Base-by-base conservation (phyloP, 2,888 invertebrate species). In the Archips xylosteana region DNA sequence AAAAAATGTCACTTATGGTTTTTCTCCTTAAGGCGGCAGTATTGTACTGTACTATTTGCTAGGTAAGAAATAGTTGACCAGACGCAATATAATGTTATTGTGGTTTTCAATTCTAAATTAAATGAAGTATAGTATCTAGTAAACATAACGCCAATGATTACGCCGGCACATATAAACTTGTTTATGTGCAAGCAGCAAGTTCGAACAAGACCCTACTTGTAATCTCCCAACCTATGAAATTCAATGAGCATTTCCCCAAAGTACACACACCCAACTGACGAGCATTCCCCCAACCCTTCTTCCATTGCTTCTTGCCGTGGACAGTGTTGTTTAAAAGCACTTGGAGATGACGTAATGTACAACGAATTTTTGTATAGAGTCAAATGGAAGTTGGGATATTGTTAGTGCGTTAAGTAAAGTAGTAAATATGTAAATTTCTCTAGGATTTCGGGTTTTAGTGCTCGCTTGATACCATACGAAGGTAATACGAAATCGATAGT, bases 401-500 rank as follows among this genome's bases (percentile, higher is more conserved):
- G 60, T 71, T 51, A 66, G 71, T 71, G 42, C 32, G 65, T 66
- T 66, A 60, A 42, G 49, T 66, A 57, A 49, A 71, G 65, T 65
- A 64, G 71, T 66, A 71, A 71, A 66, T 71, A 71, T 71, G 71
- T 71, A 61, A 71, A 71, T 71, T 71, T 49, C 59, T 60, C 71
- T 51, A 71, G 71, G 65, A 66, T 71, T 66, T 71, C 1, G 65
- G 71, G 65, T 61, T 62, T 66, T 61, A 66, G 65, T 66, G 51
- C 65, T 65, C 51, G 59, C 42, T 63, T 45, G 71, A 60, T 71
- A 51, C 12, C 51, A 65, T 65, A 60, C 49, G 42, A 66, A 34
- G 32, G 65, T 65, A 65, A 39, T 15, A 71, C 51, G 32, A 51
- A 51, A 71, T 60, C 47, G 45, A 63, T 63, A 13, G 34, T 47